Conservation (phyloP, 2,113 vertebrate species). For the Phaetusa simplex region DNA sequence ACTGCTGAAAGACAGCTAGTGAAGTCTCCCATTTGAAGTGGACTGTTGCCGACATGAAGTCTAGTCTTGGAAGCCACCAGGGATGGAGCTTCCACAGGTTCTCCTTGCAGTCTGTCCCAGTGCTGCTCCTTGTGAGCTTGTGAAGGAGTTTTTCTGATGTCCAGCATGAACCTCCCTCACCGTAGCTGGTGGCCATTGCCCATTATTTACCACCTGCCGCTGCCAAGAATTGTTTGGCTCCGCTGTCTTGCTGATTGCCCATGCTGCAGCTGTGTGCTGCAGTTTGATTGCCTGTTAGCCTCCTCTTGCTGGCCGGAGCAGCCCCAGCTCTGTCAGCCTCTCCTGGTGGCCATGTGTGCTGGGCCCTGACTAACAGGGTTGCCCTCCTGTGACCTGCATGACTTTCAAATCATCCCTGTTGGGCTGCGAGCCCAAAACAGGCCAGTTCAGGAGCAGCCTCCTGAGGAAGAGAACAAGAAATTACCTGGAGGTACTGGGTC, state of each 20-base stretch:
- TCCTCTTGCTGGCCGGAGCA: neutral
- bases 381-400: neutral
- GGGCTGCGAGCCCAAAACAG: neutral
- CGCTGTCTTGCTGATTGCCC: neutral
- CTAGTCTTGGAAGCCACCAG: neutral
- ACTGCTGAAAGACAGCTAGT: neutral
- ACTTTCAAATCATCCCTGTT: neutral
- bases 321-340: neutral
- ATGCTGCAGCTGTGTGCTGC: neutral
- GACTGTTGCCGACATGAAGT: neutral
- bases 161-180: neutral
- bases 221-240: neutral
- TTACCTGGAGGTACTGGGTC: neutral
- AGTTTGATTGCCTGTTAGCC: neutral
- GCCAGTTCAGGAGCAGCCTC: neutral
- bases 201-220: neutral
- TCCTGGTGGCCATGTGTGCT: neutral
- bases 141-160: neutral
- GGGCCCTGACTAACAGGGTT: neutral
- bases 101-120: neutral
- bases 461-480: neutral
- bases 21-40: neutral
- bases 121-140: neutral
- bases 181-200: neutral
- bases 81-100: neutral